Evolutionary conservation across 2,888 invertebrate species (phyloP), one percentile per base, ranked within the genome.

Genomic region (Dryobotodes eremita): DNA sequence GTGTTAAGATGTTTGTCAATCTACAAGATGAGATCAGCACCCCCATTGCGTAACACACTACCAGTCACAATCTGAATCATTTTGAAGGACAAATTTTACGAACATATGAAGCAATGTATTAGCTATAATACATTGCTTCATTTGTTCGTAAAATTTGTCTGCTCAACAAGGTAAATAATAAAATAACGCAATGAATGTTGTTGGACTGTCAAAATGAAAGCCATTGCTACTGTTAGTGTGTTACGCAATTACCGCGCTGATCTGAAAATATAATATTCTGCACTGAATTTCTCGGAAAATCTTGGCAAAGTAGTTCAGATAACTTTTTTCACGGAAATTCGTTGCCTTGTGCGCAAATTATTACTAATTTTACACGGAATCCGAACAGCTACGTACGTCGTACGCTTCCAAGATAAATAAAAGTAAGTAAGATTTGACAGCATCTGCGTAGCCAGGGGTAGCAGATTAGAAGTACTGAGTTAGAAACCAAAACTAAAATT

Each of bases 351-450:
- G 48, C n/a, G 50, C 71, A 53, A n/a, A 64, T 59, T 69, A 69
- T 84, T 84, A 86, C 59, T 61, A 82, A 79, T 83, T 82, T 85
- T 86, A 82, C 76, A 26, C 23, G 7, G 86, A 84, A 84, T 73
- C 31, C 46, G 46, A 68, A 77, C 70, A 36, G 36, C n/a, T n/a
- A n/a, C n/a, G n/a, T n/a, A n/a, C n/a, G n/a, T n/a, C n/a, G 84
- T 75, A 86, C 75, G 66, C 68, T 71, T 77, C 59, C 17, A 31
- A 76, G 64, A 86, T 79, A 82, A 76, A 57, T 46, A 50, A 26
- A 79, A 62, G 31, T 5, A 31, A 55, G 26, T 71, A 57, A 53
- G 20, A 70, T 62, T 42, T 50, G 57, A 69, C 55, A 82, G 68
- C 57, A 82, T 75, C 62, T 55, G 50, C 31, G 31, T 46, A 31